Base-by-base conservation (phyloP, 1,140 invertebrate genomes). In the Monomorium pharaonis region DNA sequence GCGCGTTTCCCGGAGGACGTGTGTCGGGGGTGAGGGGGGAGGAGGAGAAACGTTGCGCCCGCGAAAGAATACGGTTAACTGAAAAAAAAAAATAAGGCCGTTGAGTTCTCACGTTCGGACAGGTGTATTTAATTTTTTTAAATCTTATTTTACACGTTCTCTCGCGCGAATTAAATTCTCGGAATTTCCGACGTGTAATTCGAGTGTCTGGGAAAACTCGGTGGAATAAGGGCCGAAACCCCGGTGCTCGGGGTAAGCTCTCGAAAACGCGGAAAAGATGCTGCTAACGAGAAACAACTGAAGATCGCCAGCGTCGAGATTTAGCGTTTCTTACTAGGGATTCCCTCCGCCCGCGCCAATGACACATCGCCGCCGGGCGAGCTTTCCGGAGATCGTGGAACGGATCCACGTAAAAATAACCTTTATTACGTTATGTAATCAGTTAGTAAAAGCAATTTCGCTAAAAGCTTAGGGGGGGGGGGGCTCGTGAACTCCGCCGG, bases 381-480 rank as follows among this genome's bases (percentile, higher is more conserved):
- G 72, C 33, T 88, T 89, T 42, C 87, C 86, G n/a, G n/a, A 72
- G 72, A 88, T 83, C 78, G 86, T 33, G 67, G 56, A 54, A 72
- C 62, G 44, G 72, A 58, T 77, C 44, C 44, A 60, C 85, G 81
- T 84, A 87, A 89, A 90, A 89, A 90, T 87, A 89, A 80, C 75
- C 81, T 89, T 90, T 90, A 89, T 90, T 90, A 86, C 83, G 86
- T 90, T 88, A 90, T 76, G 84, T 90, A 88, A 90, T 90, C 88
- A 90, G 88, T 90, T 90, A 90, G 89, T 88, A 90, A 90, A 90
- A 90, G 89, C 89, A 90, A 90, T 90, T 89, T 87, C 77, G 84
- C 88, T 90, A 90, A 90, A 90, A 90, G 89, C 89, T 49, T 90
- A 51, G 70, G 77, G 72, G 62, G 44, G 5, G 21, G 37, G 37